These are phyloP conservation scores for Hirtodrosophila histrioides DNA, from an alignment of 2,888 invertebrate species.

Conservation along the genomic window DNA sequence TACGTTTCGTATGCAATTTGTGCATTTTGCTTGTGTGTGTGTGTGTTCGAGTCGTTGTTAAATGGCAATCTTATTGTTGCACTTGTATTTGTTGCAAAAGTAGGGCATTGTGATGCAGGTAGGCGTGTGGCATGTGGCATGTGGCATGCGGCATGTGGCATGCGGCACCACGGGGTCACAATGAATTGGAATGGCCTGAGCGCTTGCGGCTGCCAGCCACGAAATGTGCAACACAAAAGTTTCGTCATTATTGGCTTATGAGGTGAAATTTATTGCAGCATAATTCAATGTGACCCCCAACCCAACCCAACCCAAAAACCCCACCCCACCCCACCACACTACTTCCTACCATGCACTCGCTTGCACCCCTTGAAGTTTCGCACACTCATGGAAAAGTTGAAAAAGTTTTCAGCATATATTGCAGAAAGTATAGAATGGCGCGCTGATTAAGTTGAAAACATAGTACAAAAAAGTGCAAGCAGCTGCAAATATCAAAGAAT, in stretches of 20 bases:
- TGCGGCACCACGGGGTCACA: neutral
- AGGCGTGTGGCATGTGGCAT: conserved; percentile 25
- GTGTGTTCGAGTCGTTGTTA: conserved; percentile 46
- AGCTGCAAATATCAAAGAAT: no score
- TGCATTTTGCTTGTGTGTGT: conserved; percentile 52
- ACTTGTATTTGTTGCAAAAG: conserved; percentile 77
- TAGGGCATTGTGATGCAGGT: conserved; percentile 77
- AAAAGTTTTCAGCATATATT: conserved; percentile 21
- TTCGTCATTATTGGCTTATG: conserved; percentile 80
- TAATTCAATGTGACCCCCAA: conserved; percentile 60
- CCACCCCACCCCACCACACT: neutral
- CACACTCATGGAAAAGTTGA: conserved; percentile 6
- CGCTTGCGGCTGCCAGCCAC: conserved; percentile 41
- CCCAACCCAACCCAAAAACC: neutral
- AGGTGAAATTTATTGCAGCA: conserved; percentile 79
- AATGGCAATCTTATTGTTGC: conserved; percentile 63
- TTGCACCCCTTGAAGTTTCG: neutral
- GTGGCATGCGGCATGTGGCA: conserved; percentile 1
- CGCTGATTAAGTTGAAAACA: conserved; percentile 14
- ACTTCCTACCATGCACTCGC: neutral
- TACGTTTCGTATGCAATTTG: conserved; percentile 72
- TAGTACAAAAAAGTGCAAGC: no score
- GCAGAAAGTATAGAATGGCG: conserved; percentile 13
- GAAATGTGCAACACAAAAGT: conserved; percentile 78
- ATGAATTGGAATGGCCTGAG: conserved; percentile 17